A percentile compares a stretch with the other conserved stretches of the same genome.
phyloP scores from a whole-genome alignment of 1,140 invertebrate genomes.

The Drepana arcuata region DNA sequence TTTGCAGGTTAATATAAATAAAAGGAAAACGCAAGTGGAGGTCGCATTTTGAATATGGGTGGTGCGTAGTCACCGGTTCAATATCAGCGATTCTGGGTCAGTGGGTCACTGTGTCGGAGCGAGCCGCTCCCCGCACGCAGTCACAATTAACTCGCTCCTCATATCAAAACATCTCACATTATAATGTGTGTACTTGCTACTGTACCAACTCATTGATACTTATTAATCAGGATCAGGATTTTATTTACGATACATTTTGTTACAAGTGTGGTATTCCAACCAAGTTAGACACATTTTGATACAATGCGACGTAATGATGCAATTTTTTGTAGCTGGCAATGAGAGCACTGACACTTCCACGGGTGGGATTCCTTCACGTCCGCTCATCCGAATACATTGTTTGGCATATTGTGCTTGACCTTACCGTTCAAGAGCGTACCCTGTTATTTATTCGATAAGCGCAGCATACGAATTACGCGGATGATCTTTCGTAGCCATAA shows the following conservation, averaged over 20 bases:
- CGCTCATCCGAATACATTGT: slow-evolving; percentile 3
- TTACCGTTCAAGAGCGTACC: slow-evolving; percentile 23
- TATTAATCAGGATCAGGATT: neutral
- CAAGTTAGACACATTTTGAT: neutral
- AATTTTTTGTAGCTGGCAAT: too few species aligned
- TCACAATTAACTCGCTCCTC: slow-evolving; percentile 55
- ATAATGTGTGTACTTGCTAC: neutral
- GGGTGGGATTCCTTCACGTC: neutral
- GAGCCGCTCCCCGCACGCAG: slow-evolving; percentile 30
- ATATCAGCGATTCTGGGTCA: slow-evolving; percentile 67
- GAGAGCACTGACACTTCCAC: too few species aligned
- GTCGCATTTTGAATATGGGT: slow-evolving; percentile 62
- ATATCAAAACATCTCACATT: slow-evolving; percentile 6
- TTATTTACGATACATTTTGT: neutral
- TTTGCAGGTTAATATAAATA: slow-evolving; percentile 20
- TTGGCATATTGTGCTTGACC: slow-evolving; percentile 25
- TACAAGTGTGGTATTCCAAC: neutral
- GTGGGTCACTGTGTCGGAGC: slow-evolving; percentile 60
- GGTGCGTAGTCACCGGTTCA: slow-evolving; percentile 61
- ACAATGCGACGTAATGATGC: too few species aligned
- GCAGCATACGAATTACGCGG: slow-evolving; percentile 9
- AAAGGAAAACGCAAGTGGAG: slow-evolving; percentile 63
- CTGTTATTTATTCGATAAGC: neutral
- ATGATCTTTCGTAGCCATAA: slow-evolving; percentile 15
- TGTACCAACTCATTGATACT: too few species aligned